These are phyloP conservation scores for Epirrita christyi DNA, from an alignment of 2,888 invertebrate species.

Conservation along the genomic window DNA sequence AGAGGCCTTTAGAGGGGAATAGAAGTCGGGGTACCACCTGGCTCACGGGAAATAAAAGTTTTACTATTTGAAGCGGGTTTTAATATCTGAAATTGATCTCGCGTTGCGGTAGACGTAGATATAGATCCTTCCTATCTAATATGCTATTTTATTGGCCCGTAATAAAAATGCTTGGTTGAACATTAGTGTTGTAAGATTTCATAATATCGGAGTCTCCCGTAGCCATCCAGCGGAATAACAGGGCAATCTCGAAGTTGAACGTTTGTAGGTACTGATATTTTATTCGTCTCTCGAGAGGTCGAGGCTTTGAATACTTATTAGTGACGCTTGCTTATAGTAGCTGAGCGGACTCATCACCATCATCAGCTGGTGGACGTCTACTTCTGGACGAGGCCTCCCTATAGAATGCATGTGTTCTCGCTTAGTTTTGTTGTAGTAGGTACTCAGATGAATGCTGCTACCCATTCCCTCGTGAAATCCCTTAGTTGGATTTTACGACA, in stretches of 20 bases:
- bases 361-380: no score
- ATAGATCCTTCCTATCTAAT: conserved; percentile 38
- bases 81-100: conserved; percentile 63
- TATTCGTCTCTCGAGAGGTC: conserved; percentile 35
- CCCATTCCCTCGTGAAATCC: no score
- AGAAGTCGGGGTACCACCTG: conserved; percentile 34
- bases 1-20: conserved; percentile 18
- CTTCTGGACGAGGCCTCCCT: no score
- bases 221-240: conserved; percentile 34
- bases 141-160: conserved; percentile 51
- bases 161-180: conserved; percentile 49
- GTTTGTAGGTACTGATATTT: conserved; percentile 44
- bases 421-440: no score
- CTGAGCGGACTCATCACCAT: conserved; percentile 19
- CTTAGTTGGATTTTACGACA: no score
- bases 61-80: conserved; percentile 58
- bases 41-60: conserved; percentile 67
- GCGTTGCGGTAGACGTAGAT: conserved; percentile 25
- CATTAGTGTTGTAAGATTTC: conserved; percentile 48
- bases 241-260: conserved; percentile 45
- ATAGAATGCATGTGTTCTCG: no score
- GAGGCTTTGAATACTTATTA: conserved; percentile 46
- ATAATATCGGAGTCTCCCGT: conserved; percentile 32
- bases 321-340: conserved; percentile 38
- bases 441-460: no score